These are phyloP conservation scores for Calidris pygmaea DNA, from an alignment of 2,113 vertebrate genomes.

Conservation along the genomic window DNA sequence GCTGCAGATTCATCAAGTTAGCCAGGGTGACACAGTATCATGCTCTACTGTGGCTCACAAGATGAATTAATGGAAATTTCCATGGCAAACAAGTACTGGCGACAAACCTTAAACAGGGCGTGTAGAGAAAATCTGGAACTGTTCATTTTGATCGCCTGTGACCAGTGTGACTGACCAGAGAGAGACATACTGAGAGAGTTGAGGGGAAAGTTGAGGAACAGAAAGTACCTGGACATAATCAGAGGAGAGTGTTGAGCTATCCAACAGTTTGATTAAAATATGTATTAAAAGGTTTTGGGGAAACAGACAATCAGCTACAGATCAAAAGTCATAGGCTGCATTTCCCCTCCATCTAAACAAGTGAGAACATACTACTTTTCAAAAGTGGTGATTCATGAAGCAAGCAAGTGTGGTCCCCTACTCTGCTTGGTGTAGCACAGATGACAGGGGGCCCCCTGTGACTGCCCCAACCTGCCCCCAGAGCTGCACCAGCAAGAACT, in stretches of 20 bases:
- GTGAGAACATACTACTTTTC: rapidly evolving
- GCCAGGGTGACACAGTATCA: too few relatives aligned
- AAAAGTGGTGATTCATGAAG: neutral
- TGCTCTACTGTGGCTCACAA: neutral
- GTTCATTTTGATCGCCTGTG: neutral
- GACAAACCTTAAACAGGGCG: neutral
- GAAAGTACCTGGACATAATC: neutral
- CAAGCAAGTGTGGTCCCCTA: rapidly evolving
- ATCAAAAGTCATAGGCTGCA: neutral
- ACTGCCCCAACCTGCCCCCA: rapidly evolving
- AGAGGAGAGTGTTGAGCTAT: neutral
- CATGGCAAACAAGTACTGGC: neutral
- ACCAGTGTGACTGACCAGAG: neutral
- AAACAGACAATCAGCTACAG: neutral
- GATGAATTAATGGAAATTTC: neutral
- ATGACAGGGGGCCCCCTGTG: neutral
- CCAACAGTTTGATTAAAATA: neutral
- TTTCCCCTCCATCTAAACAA: neutral
- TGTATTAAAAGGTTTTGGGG: neutral
- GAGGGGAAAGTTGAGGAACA: neutral
- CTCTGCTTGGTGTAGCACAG: rapidly evolving
- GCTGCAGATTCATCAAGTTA: neutral
- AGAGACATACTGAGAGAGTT: neutral
- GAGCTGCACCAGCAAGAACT: neutral
- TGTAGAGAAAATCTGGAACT: neutral